Conservation (phyloP, 2,797 vertebrate species). For the Halcyon badia region DNA sequence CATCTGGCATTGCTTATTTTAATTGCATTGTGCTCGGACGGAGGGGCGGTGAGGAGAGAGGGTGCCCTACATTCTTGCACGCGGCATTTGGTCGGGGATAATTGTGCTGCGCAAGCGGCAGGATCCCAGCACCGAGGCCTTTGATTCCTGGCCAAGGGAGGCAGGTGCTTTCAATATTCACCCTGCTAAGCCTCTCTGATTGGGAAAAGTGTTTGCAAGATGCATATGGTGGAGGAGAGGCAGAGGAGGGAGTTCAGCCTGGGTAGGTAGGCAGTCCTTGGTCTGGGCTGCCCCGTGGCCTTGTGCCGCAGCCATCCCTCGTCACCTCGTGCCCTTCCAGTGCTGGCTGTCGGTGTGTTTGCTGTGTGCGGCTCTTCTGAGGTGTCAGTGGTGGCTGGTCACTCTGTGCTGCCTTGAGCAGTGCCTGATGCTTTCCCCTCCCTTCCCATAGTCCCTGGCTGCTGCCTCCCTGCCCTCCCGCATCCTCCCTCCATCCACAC, state of each 20-base stretch:
- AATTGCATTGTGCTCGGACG: not conserved
- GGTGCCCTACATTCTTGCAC: not conserved
- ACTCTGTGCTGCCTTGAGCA: not conserved
- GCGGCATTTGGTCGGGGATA: not conserved
- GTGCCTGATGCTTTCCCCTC: not conserved
- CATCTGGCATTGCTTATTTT: conserved; percentile 17
- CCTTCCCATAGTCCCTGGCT: not conserved
- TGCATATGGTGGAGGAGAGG: not conserved
- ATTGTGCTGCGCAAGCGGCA: not conserved
- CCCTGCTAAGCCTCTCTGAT: not conserved
- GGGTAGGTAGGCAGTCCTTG: not conserved
- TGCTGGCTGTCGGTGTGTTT: not conserved
- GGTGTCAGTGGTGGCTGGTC: not conserved
- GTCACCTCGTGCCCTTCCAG: rapidly evolving
- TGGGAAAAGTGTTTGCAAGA: not conserved
- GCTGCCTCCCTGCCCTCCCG: not conserved
- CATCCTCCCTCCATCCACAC: rapidly evolving
- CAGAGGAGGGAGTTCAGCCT: not conserved
- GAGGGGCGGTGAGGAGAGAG: not conserved
- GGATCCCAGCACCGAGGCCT: not conserved
- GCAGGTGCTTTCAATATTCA: conserved; percentile 10
- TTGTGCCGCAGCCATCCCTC: rapidly evolving
- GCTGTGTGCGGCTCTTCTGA: rapidly evolving
- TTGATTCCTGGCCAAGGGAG: not conserved
- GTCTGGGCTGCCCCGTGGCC: rapidly evolving